phyloP scores from a whole-genome alignment of 2,797 vertebrate genomes.

The Mastacembelus armatus region DNA sequence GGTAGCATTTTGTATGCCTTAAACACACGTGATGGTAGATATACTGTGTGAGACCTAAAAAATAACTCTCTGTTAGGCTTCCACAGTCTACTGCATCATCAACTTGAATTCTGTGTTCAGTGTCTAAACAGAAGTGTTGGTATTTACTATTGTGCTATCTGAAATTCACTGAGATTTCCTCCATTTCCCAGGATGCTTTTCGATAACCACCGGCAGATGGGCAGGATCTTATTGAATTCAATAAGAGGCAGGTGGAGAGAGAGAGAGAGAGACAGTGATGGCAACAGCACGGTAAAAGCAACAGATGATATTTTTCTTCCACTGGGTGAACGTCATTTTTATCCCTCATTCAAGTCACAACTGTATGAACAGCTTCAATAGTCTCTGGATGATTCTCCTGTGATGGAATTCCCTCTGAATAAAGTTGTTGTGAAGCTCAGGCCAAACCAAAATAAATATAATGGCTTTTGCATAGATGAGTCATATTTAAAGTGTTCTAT shows the following conservation, averaged over 20 bases:
- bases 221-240: neutral
- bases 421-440: too few relatives aligned
- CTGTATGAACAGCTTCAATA: too few relatives aligned
- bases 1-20: slow-evolving; percentile 6
- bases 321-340: too few relatives aligned
- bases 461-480: too few relatives aligned
- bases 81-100: neutral
- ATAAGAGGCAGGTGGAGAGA: neutral
- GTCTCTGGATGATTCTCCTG: too few relatives aligned
- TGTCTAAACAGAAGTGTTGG: neutral
- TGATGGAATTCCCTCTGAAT: too few relatives aligned
- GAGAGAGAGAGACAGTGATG: neutral
- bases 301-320: too few relatives aligned
- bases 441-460: too few relatives aligned
- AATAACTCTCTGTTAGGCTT: neutral
- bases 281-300: neutral
- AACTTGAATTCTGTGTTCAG: neutral
- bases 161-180: slow-evolving; percentile 5
- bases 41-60: neutral
- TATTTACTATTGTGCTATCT: neutral
- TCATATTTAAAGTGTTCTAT: too few relatives aligned
- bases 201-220: neutral
- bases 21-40: neutral
- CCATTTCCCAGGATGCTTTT: slow-evolving; percentile 46
- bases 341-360: too few relatives aligned